Conservation (phyloP, 92 coral and sea anemone genomes). For the Porites rus region DNA sequence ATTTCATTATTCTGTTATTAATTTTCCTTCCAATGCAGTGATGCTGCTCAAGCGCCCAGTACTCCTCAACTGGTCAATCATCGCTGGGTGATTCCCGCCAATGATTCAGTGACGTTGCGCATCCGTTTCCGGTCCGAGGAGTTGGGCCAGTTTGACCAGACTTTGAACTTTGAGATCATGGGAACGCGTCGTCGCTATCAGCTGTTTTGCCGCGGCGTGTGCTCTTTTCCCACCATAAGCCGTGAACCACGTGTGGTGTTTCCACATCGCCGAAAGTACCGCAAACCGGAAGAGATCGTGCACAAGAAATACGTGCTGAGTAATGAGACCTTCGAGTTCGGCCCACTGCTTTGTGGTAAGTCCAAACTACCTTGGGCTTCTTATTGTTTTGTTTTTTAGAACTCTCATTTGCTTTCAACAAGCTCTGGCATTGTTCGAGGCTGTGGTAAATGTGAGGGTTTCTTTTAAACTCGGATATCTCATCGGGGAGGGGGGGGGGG, state of each 20-base stretch:
- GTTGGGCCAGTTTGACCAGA: constrained; percentile 98
- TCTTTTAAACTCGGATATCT: no score
- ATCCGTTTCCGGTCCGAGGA: constrained; percentile 95
- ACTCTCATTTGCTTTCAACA: no score
- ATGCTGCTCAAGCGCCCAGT: constrained; percentile 50
- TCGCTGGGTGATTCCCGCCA: constrained; percentile 97
- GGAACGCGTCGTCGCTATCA: constrained; percentile 99
- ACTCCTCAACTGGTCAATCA: constrained; percentile 84
- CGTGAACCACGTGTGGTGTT: constrained; percentile 99
- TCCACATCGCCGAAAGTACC: constrained; percentile 93
- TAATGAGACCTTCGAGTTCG: constrained; percentile 95
- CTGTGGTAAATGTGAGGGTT: no score
- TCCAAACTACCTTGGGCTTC: not conserved
- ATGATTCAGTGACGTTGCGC: constrained; percentile 79
- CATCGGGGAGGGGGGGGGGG: no score
- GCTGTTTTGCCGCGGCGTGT: constrained; percentile 97
- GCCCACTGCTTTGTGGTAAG: constrained; percentile 93
- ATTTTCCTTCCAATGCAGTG: constrained; percentile 37
- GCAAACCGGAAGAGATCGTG: constrained; percentile 96
- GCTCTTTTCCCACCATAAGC: constrained; percentile 97
- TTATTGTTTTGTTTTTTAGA: no score
- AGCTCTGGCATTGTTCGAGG: no score
- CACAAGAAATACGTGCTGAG: constrained; percentile 96
- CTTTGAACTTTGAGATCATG: constrained; percentile 94
- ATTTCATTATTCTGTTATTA: not conserved